Evolutionary conservation across 2,113 vertebrate genomes (phyloP).

Genomic region (zebrafish (Danio rerio)): GRCz12tu NC_133200.1:2596001-2596500

Average conservation of each 20-base stretch:
- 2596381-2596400: conserved; percentile 5
- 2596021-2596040: too few species aligned
- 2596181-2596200: too few species aligned
- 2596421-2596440: conserved; percentile 19
- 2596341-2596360: background rate
- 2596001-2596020: too few species aligned
- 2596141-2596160: background rate
- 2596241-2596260: background rate
- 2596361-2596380: too few species aligned
- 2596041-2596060: too few species aligned
- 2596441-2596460: background rate
- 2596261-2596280: background rate
- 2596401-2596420: conserved; percentile 4
- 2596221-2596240: too few species aligned
- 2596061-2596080: too few species aligned
- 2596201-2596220: too few species aligned
- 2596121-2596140: background rate
- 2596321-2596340: conserved; percentile 12
- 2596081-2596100: too few species aligned
- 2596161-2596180: background rate
- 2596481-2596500: background rate
- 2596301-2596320: background rate
- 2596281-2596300: background rate
- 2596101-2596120: too few species aligned
- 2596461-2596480: conserved; percentile 7